Conservation (phyloP, 1,140 invertebrate species). For the Bemisia tabaci region DNA sequence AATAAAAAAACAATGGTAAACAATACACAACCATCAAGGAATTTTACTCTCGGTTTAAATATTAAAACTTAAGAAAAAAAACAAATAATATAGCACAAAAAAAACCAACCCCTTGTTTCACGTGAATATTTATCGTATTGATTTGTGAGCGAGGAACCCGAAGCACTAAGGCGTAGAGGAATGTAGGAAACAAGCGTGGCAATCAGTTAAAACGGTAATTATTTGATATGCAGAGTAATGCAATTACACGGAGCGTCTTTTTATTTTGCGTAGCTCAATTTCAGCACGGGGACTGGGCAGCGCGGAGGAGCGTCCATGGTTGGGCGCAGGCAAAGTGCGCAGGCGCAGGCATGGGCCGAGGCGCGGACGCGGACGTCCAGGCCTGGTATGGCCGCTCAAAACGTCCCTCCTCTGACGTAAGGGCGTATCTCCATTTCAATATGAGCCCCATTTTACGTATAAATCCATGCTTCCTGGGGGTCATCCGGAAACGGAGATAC, state of each 20-base stretch:
- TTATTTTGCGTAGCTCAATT: background rate
- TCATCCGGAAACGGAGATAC: background rate
- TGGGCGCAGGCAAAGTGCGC: no score
- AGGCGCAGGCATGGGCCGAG: no score
- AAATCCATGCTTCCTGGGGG: background rate
- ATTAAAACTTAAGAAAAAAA: background rate
- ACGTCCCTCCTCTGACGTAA: background rate
- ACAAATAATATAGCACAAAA: background rate
- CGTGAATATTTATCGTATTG: no score
- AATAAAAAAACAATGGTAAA: no score
- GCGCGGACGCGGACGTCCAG: no score
- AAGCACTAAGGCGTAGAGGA: background rate
- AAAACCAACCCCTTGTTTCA: background rate
- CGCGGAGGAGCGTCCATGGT: no score
- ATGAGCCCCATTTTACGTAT: background rate
- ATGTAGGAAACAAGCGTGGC: background rate
- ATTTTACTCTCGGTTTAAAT: background rate
- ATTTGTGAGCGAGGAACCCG: no score
- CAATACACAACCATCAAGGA: no score
- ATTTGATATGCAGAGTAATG: background rate
- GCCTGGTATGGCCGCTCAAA: background rate
- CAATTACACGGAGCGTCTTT: background rate
- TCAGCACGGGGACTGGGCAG: background rate
- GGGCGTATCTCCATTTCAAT: background rate
- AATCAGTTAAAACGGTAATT: background rate